phyloP scores from a whole-genome alignment of 2,113 vertebrate species.

The Naja naja region DNA sequence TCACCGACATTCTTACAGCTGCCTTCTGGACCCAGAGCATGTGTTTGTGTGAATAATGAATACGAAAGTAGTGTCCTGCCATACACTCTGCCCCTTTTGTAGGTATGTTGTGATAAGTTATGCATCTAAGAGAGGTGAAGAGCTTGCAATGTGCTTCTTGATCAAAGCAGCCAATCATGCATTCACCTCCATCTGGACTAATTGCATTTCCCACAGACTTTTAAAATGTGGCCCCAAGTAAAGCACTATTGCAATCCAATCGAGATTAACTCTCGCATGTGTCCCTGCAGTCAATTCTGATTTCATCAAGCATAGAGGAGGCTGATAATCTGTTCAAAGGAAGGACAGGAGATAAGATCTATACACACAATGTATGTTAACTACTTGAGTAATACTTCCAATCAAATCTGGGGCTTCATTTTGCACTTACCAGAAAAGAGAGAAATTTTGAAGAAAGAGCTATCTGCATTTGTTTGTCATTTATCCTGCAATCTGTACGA shows the following conservation, averaged over 20 bases:
- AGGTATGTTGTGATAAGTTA: neutral
- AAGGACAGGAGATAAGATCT: neutral
- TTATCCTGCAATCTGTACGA: slow-evolving; percentile 1
- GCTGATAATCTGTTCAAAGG: neutral
- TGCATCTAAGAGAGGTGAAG: neutral
- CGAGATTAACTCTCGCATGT: neutral
- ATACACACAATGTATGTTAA: neutral
- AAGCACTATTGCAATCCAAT: neutral
- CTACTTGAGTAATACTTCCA: neutral
- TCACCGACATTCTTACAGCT: neutral
- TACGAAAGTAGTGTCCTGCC: neutral
- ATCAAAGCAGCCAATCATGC: neutral
- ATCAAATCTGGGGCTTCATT: neutral
- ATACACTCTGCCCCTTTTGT: neutral
- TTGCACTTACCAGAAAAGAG: neutral
- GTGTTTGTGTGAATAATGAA: neutral
- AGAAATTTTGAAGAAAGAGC: neutral
- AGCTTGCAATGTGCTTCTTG: neutral
- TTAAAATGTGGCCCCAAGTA: neutral
- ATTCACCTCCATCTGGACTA: neutral
- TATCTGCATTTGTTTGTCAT: neutral
- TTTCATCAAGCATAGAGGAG: neutral
- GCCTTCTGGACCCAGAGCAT: neutral
- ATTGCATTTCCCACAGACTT: neutral
- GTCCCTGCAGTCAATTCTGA: neutral